Percentiles rank a stretch among this genome's conserved stretches.
Evolutionary conservation across 2,113 vertebrate genomes (phyloP).

Genomic region (Aythya baeri): DNA sequence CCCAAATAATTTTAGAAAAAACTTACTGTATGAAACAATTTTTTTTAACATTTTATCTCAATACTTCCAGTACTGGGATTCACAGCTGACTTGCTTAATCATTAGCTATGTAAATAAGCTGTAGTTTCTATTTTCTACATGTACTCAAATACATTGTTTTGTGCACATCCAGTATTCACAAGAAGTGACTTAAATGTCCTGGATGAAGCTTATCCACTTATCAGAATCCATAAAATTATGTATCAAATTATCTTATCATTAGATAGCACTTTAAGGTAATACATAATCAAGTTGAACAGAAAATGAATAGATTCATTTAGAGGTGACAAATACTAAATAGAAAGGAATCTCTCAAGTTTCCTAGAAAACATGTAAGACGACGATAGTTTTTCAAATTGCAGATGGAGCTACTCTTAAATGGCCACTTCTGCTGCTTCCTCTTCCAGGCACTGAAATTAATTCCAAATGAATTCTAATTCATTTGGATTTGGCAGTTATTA

Average conservation of each 20-base stretch:
- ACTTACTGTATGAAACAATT: neutral
- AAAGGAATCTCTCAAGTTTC: neutral
- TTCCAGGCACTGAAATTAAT: neutral
- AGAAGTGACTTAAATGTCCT: neutral
- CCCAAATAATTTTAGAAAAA: neutral
- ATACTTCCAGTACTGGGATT: neutral
- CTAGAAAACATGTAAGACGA: neutral
- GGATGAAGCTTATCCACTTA: neutral
- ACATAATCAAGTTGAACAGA: neutral
- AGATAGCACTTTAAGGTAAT: neutral
- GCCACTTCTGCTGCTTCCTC: neutral
- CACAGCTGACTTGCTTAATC: neutral
- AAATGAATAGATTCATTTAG: neutral
- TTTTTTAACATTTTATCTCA: neutral
- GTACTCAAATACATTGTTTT: neutral
- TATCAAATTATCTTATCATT: neutral
- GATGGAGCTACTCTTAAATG: neutral
- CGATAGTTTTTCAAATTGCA: neutral
- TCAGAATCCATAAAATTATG: neutral
- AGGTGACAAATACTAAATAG: neutral
- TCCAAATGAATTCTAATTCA: neutral
- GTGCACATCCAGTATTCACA: neutral
- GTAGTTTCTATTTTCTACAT: neutral
- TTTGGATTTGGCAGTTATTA: neutral
- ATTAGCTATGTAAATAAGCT: neutral